Evolutionary conservation across 2,797 vertebrate genomes (phyloP), one percentile per base, ranked within the genome.

Genomic region (Eidolon dupreanum): DNA sequence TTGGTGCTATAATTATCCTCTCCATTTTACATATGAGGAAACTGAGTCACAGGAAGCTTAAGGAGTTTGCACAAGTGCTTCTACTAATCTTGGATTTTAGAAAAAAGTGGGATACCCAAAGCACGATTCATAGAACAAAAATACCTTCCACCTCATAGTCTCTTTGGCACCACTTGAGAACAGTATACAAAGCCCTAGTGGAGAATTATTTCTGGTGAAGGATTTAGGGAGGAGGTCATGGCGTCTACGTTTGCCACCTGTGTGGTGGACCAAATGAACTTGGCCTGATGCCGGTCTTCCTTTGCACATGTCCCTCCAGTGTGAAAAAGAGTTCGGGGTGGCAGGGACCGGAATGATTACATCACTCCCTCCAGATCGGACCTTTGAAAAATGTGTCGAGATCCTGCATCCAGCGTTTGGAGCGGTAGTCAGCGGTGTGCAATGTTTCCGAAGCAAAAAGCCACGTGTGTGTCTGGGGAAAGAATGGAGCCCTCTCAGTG

Each of bases 281-380:
- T 49, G 83, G 90, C 13, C 36, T 2, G 1, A 20, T 10, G 26
- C 68, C n/a, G 1, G 8, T 8, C n/a, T 46, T 55, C 55, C 43
- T 65, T 51, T 12, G 71, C 17, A 4, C 15, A 0, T 6, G 1
- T 8, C 24, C 24, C 12, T 43, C 8, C 3, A 4, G n/a, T 26
- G 51, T 8, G 8, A 9, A 2, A n/a, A 28, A 59, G 79, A 43
- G 55, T 15, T 26, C 6, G n/a, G 7, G 43, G 57, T 55, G n/a
- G 20, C 5, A 38, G 12, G 16, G 49, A 4, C 49, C 55, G 2
- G 53, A 63, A 6, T 33, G 24, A 41, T 81, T 7, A 28, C 12
- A 7, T 61, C 46, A 24, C 41, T 28, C 33, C 9, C 22, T 75
- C 33, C 31, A 38, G 53, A 10, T 66, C 19, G 65, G 79, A 46